Evolutionary conservation across 2,888 invertebrate genomes (phyloP), one percentile per base, ranked within the genome.

Genomic region (Rhodophaea formosa): DNA sequence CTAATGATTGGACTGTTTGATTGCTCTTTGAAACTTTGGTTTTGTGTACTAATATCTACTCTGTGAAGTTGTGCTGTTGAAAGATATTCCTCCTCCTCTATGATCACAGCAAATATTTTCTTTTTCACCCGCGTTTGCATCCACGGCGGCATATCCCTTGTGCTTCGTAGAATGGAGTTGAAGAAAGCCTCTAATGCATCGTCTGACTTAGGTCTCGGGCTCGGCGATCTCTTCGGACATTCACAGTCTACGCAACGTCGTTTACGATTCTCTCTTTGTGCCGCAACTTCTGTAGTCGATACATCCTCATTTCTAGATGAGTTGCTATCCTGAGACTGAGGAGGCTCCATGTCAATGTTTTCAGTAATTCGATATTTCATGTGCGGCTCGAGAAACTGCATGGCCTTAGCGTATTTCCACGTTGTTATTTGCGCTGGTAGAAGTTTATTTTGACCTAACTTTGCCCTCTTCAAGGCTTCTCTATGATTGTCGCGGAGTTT

Each of bases 71-170:
- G 56, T 12, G 10, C 39, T 8, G 72, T 66, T 1, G 85, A 80
- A 8, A 88, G 66, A 45, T 70, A 71, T 68, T 90, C 88, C 60
- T 90, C 89, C 0, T 89, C 86, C 23, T 88, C 86, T 58, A 89
- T 89, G 15, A 90, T 83, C 3, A 88, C 82, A 0, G 83, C 84
- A 60, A 90, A 90, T 69, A 89, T 87, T 69, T 84, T 90, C 65
- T 88, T 90, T 64, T 90, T 90, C 0, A 90, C 87, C 74, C 87
- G 88, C 1, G 88, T 90, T 71, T 89, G 89, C 86, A 90, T 87
- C 86, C 85, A 88, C 8, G 64, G 71, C 0, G 89, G 88, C 89
- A 90, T 88, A 54, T 81, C 82, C 68, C 82, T 77, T 0, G 89
- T 86, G 46, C 86, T 86, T 64, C 87, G 82, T 43, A 84, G 70